phyloP scores from a whole-genome alignment of 2,113 vertebrate species.

The Lycaon pictus region DNA sequence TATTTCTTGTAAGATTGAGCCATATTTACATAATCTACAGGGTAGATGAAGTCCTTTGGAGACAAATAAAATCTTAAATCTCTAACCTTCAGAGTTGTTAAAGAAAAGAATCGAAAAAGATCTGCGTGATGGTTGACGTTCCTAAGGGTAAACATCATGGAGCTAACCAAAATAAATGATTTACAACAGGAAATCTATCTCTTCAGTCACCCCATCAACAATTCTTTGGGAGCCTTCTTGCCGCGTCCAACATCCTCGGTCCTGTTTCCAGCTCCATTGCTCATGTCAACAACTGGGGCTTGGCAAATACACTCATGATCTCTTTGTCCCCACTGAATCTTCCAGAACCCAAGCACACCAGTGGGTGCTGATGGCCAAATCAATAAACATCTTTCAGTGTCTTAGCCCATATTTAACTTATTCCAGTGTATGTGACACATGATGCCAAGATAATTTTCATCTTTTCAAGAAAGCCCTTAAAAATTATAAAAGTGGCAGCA shows the following conservation, averaged over 20 bases:
- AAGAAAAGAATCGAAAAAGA: background rate
- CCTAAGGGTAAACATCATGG: background rate
- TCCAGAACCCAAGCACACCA: background rate
- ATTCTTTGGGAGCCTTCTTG: background rate
- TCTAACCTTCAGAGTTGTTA: background rate
- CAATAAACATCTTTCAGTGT: background rate
- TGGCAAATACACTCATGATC: background rate
- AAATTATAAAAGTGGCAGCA: background rate
- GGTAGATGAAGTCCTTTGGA: background rate
- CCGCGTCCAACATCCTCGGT: background rate
- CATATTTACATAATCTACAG: background rate
- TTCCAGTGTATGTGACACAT: background rate
- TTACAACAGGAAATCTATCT: background rate
- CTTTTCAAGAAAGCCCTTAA: slow-evolving; percentile 2
- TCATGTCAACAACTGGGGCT: background rate
- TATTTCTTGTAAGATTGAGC: background rate
- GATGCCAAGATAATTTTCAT: background rate
- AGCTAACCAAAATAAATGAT: background rate
- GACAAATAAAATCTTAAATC: background rate
- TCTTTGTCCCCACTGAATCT: background rate
- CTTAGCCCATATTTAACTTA: background rate
- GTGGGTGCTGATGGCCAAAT: background rate
- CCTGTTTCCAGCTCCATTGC: background rate
- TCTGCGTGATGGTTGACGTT: background rate
- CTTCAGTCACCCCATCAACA: background rate